phyloP scores from a whole-genome alignment of 1,140 invertebrate genomes.

The Eubasilissa regina region DNA sequence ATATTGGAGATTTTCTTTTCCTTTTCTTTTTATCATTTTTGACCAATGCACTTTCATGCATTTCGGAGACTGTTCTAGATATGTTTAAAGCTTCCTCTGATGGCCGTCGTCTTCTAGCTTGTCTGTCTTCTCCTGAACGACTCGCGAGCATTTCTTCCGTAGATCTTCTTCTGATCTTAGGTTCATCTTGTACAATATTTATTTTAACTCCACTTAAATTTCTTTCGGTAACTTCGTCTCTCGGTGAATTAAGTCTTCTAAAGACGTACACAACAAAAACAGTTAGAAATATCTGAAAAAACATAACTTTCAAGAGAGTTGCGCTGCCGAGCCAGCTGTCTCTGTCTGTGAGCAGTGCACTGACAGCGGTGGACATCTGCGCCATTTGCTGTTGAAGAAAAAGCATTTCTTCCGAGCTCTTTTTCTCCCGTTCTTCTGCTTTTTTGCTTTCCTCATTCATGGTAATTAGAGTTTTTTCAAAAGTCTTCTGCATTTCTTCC shows the following conservation, averaged over 20 bases:
- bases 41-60: conserved; percentile 17
- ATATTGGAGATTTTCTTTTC: conserved; percentile 46
- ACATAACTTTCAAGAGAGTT: conserved; percentile 71
- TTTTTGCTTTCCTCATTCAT: conserved; percentile 83
- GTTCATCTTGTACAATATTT: conserved; percentile 19
- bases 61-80: conserved; percentile 19
- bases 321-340: conserved; percentile 73
- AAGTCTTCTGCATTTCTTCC: conserved; percentile 91
- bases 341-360: conserved; percentile 76
- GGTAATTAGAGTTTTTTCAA: conserved; percentile 85
- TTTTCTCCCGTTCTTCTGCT: conserved; percentile 79
- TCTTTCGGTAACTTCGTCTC: conserved; percentile 10
- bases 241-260: conserved; percentile 62
- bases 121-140: not conserved
- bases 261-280: conserved; percentile 67
- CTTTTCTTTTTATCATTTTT: conserved; percentile 56
- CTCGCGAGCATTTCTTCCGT: conserved; percentile 34
- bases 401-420: conserved; percentile 77
- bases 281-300: conserved; percentile 66
- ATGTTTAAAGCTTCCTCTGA: conserved; percentile 53
- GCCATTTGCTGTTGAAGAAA: conserved; percentile 76
- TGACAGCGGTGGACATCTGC: conserved; percentile 72
- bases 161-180: conserved; percentile 48
- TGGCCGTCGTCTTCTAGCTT: conserved; percentile 36
- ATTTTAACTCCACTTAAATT: conserved; percentile 9